phyloP scores from a whole-genome alignment of 2,888 invertebrate genomes.

The Platycheirus rosarum region DNA sequence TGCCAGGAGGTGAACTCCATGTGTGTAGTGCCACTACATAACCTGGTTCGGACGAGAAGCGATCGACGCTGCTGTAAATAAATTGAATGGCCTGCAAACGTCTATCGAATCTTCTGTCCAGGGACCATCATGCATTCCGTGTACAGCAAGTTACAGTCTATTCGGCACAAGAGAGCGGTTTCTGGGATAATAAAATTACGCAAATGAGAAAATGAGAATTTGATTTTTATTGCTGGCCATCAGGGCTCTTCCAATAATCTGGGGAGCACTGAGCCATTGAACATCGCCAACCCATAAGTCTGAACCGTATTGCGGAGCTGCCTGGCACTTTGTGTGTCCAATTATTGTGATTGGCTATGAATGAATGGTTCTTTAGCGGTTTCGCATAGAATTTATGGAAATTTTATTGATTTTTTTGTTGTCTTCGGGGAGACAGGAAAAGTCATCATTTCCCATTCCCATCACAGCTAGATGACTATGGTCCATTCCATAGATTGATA shows the following conservation, averaged over 20 bases:
- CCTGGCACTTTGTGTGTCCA: constrained; percentile 70
- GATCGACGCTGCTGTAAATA: constrained; percentile 65
- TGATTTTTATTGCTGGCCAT: constrained; percentile 72
- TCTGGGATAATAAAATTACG: constrained; percentile 73
- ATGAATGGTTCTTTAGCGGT: constrained; percentile 73
- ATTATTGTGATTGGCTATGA: constrained; percentile 74
- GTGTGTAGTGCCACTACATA: constrained; percentile 36
- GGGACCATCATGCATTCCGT: too few relatives aligned
- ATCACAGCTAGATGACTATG: constrained; percentile 3
- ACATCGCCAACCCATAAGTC: neutral
- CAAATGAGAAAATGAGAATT: constrained; percentile 74
- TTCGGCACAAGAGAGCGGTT: constrained; percentile 53
- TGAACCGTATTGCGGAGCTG: constrained; percentile 9
- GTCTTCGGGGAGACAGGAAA: constrained; percentile 1
- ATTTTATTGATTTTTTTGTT: constrained; percentile 67
- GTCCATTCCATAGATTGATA: too few relatives aligned
- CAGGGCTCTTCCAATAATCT: constrained; percentile 52
- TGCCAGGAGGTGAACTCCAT: constrained; percentile 44
- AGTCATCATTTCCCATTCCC: constrained; percentile 20
- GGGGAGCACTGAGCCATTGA: constrained; percentile 37
- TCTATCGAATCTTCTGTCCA: neutral
- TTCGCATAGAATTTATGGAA: constrained; percentile 73
- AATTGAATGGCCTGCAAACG: constrained; percentile 65
- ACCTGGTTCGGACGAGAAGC: constrained; percentile 43
- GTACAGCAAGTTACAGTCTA: neutral